A percentile compares a stretch with the other conserved stretches of the same genome.
Conservation (phyloP, 2,113 vertebrate genomes). For the Thomomys bottae region DNA sequence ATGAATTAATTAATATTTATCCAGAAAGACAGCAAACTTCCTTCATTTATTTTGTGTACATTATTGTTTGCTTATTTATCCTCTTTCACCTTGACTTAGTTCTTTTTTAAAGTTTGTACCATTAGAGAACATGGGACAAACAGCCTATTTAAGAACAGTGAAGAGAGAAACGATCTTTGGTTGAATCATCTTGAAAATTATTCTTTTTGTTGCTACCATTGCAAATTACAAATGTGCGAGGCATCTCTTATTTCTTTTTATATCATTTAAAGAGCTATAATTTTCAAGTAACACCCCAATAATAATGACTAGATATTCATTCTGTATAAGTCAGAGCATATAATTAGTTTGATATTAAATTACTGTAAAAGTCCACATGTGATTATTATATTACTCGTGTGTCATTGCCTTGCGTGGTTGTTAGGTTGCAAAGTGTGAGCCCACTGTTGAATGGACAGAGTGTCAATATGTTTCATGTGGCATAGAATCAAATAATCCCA, state of each 20-base stretch:
- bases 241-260: constrained; percentile 26
- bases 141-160: background rate
- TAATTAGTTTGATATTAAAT: constrained; percentile 22
- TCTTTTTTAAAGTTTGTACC: background rate
- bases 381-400: constrained; percentile 8
- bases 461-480: constrained; percentile 34
- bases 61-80: background rate
- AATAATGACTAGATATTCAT: constrained; percentile 17
- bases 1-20: background rate
- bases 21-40: background rate
- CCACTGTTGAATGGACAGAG: background rate
- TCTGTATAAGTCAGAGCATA: constrained; percentile 14
- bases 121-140: background rate
- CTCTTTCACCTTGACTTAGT: background rate
- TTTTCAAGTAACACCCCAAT: constrained; percentile 4
- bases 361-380: constrained; percentile 1
- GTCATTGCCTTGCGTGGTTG: background rate
- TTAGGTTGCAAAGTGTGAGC: background rate
- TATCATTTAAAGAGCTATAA: constrained; percentile 40
- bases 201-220: background rate
- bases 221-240: background rate
- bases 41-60: background rate
- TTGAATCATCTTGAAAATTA: background rate
- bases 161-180: background rate
- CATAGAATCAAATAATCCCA: constrained; percentile 35